Evolutionary conservation across 2,888 invertebrate genomes (phyloP).

Genomic region (Drosophila anomelani): DNA sequence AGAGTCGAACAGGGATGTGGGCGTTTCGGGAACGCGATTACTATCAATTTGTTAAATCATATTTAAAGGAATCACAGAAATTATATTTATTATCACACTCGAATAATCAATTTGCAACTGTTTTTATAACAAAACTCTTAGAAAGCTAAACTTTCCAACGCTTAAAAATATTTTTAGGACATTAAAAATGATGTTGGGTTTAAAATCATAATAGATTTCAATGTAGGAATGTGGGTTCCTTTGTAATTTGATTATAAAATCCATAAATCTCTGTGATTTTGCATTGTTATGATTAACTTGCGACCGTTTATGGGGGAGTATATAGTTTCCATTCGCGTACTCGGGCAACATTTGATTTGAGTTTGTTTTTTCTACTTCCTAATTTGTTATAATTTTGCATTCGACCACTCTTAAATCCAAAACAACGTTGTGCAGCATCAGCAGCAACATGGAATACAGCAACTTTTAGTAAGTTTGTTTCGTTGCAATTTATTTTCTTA

Average conservation of each 20-base stretch:
- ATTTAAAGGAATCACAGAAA: not conserved
- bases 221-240: not conserved
- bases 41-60: not conserved
- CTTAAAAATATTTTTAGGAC: not conserved
- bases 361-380: constrained; percentile 40
- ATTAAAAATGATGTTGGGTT: not conserved
- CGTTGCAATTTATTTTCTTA: constrained; percentile 55
- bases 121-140: not conserved
- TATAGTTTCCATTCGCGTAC: not conserved
- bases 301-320: not conserved
- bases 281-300: not conserved
- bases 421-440: constrained; percentile 88
- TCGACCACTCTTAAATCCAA: constrained; percentile 36
- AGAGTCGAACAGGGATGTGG: not conserved
- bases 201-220: not conserved
- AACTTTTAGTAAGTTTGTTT: constrained; percentile 93
- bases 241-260: not conserved
- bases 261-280: not conserved
- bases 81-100: not conserved
- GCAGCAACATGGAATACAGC: constrained; percentile 96
- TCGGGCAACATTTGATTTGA: constrained; percentile 18
- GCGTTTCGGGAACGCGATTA: not conserved
- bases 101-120: not conserved
- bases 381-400: constrained; percentile 49
- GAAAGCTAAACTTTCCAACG: not conserved